Evolutionary conservation across 1,140 invertebrate genomes (phyloP), one percentile per base, ranked within the genome.

Genomic region (Battus philenor): DNA sequence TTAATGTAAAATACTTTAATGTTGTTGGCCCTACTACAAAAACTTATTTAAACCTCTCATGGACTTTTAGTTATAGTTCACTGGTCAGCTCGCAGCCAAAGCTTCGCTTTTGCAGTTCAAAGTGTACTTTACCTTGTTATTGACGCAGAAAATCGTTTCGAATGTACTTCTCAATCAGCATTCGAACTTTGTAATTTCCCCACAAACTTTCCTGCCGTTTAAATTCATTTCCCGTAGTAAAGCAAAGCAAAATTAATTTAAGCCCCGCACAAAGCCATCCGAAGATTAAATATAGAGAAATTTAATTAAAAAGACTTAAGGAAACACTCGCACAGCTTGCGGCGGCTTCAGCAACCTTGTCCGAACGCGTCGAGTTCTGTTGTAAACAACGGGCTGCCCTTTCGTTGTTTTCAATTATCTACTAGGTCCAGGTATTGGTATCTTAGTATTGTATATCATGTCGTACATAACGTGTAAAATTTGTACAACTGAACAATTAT

Each of bases 261-360:
- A 38, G 20, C 9, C 36, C 20, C 36, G 12, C 20, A 39, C 34
- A 38, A 38, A 39, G 36, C 22, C 20, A 12, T 18, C 10, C 36
- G 7, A 10, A 39, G 18, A 39, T 39, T 39, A 39, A 39, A 39
- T 39, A 26, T 39, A 39, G 36, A 39, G 36, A 27, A 39, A 27
- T 39, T 39, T 39, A 39, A 39, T 39, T 39, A 39, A 39, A 27
- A 39, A 39, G 36, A 39, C 36, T 39, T 39, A 39, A 22, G 36
- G 22, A 39, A 39, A 27, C 27, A 22, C 13, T 12, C 20, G 34
- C 20, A 11, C 22, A 9, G 30, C 13, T 32, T 32, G 30, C 20
- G 10, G 22, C 20, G 6, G 8, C 36, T 13, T 39, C 16, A 32
- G 16, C 16, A 39, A 18, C 33, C 8, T 15, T 7, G 26, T 7